Conservation (phyloP, 1,140 invertebrate genomes). For the Cyrtorhinus lividipennis region DNA sequence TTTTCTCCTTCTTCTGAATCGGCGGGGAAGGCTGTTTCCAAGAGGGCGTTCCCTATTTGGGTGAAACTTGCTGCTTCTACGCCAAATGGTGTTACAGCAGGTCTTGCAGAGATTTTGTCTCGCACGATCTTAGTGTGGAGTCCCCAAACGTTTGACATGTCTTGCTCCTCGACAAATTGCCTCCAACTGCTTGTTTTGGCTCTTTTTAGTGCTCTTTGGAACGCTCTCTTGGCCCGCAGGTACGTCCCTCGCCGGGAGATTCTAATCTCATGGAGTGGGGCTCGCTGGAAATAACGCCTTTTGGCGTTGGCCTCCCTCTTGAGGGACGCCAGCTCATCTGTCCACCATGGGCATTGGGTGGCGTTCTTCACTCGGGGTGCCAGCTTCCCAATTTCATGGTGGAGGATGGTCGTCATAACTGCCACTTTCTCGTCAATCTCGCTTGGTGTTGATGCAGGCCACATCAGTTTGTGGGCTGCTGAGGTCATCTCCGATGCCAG, state of each 20-base stretch:
- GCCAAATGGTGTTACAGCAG: not conserved
- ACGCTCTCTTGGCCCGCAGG: not conserved
- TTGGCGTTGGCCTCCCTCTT: not conserved
- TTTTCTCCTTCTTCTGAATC: too few species aligned
- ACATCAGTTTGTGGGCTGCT: not conserved
- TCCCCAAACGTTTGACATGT: not conserved
- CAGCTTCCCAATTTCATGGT: not conserved
- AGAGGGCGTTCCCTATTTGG: not conserved
- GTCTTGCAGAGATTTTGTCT: not conserved
- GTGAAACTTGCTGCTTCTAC: not conserved
- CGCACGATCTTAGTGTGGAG: not conserved
- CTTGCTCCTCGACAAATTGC: not conserved
- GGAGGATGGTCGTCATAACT: not conserved
- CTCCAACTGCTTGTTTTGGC: not conserved
- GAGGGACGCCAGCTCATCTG: not conserved
- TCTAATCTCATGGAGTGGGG: not conserved
- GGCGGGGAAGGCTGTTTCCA: not conserved
- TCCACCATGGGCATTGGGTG: not conserved
- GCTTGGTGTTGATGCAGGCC: not conserved
- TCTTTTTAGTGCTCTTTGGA: not conserved
- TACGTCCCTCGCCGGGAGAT: not conserved
- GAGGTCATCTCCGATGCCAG: not conserved
- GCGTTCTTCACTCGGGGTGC: not conserved
- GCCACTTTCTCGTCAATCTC: conserved; percentile 1
- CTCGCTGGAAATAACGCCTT: not conserved